Conservation (phyloP, 1,140 invertebrate genomes). For the Drosophila lini region DNA sequence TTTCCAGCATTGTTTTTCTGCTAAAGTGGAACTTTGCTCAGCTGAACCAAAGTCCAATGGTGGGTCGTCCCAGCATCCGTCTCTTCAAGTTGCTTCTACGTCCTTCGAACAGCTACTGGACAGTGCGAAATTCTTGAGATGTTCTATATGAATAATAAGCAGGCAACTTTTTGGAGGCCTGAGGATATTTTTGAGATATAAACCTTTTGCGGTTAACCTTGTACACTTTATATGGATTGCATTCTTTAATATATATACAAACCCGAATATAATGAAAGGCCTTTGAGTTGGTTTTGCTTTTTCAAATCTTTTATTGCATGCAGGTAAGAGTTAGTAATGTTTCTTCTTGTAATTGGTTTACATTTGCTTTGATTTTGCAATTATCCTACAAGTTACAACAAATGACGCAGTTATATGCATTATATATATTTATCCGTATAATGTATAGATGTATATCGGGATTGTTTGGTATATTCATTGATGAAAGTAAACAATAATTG, state of each 20-base stretch:
- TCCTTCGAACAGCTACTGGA: conserved; percentile 31
- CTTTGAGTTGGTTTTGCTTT: conserved; percentile 26
- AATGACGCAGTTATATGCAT: conserved; percentile 69
- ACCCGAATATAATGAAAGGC: not conserved
- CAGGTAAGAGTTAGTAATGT: conserved; percentile 76
- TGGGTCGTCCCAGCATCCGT: conserved; percentile 19
- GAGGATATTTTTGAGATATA: not conserved
- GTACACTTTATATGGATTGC: no score
- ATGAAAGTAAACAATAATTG: conserved; percentile 45
- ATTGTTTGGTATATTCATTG: conserved; percentile 35
- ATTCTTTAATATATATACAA: not conserved
- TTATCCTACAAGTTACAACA: conserved; percentile 80
- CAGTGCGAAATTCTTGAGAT: conserved; percentile 5
- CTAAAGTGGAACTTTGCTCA: conserved; percentile 27
- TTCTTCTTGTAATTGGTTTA: conserved; percentile 52
- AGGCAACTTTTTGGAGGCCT: not conserved
- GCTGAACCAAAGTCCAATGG: not conserved
- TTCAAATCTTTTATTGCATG: conserved; percentile 71
- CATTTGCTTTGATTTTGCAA: conserved; percentile 46
- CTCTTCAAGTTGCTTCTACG: conserved; percentile 22
- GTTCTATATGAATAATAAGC: not conserved
- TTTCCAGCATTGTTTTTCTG: conserved; percentile 33
- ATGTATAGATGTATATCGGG: conserved; percentile 44
- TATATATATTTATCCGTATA: conserved; percentile 55
- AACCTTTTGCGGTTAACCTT: not conserved